These are phyloP conservation scores for Idaea aversata DNA, from an alignment of 2,888 invertebrate species.

Conservation along the genomic window DNA sequence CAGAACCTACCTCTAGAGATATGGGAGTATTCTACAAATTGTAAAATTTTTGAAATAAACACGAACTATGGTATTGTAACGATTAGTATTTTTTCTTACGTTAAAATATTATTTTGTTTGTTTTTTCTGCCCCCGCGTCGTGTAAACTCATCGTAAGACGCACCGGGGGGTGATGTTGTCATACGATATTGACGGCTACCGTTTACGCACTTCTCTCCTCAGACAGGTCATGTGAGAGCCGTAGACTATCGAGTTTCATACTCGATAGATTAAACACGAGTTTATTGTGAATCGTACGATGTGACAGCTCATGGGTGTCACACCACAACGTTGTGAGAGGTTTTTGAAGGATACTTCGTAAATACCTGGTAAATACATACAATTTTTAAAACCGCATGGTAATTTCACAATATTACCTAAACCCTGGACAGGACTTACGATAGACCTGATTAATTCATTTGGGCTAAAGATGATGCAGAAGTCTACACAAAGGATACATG, in stretches of 20 bases:
- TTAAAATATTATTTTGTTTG: not conserved
- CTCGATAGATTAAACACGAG: conserved; percentile 59
- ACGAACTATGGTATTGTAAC: not conserved
- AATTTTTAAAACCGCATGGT: too few species aligned
- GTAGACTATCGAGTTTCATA: conserved; percentile 59
- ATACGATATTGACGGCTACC: conserved; percentile 66
- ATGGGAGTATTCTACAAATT: too few species aligned
- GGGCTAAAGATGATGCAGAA: too few species aligned
- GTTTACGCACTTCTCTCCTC: conserved; percentile 56
- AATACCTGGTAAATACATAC: too few species aligned
- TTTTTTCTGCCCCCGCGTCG: conserved; percentile 16
- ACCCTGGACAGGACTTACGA: too few species aligned
- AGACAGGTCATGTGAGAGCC: conserved; percentile 40
- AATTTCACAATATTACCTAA: too few species aligned
- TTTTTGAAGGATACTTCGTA: too few species aligned
- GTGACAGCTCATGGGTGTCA: conserved; percentile 35
- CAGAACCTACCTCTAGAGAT: too few species aligned
- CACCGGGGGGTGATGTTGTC: conserved; percentile 64
- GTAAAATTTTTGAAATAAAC: not conserved
- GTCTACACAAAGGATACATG: too few species aligned
- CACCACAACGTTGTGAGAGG: conserved; percentile 15
- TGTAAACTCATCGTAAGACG: conserved; percentile 19
- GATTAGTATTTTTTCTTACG: conserved; percentile 35
- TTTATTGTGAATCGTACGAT: conserved; percentile 40
- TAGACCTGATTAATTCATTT: not conserved